Percentiles rank a stretch among this genome's conserved stretches.
These are phyloP conservation scores for Spizella passerina DNA, from an alignment of 2,797 vertebrate genomes.

Conservation along the genomic window DNA sequence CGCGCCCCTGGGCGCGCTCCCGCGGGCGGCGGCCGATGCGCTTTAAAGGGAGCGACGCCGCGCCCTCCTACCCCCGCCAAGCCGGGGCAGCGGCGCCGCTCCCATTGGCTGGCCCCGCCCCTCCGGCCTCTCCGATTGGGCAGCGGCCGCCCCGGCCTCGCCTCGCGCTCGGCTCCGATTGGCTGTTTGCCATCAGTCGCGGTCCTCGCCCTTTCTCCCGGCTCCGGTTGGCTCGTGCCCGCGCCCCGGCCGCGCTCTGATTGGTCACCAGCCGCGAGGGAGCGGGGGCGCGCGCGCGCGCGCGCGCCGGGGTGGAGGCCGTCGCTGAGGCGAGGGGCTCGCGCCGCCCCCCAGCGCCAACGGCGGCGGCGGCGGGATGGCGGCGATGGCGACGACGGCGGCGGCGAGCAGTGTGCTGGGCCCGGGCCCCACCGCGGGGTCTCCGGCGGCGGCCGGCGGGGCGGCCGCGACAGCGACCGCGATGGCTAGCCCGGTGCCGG, in stretches of 20 bases:
- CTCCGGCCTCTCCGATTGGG: background rate
- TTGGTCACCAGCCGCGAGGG: background rate
- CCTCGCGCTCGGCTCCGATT: background rate
- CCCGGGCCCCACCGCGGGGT: background rate
- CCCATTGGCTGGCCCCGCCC: background rate
- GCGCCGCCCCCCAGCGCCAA: background rate
- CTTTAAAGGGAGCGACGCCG: background rate
- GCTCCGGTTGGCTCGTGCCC: background rate
- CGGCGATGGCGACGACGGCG: background rate
- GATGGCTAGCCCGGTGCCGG: background rate
- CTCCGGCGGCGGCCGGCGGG: background rate
- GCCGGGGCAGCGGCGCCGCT: background rate
- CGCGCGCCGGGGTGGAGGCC: background rate
- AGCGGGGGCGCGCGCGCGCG: background rate
- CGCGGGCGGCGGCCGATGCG: rapidly evolving
- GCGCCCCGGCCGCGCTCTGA: background rate
- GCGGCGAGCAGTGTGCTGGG: background rate
- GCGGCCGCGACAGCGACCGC: background rate
- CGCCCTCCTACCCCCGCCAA: background rate
- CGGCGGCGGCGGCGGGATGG: background rate
- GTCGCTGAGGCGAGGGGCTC: background rate
- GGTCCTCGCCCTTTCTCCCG: background rate
- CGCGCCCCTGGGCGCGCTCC: background rate
- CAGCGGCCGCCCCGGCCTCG: rapidly evolving
- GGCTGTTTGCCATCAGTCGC: background rate